Base-by-base conservation (phyloP, 2,888 invertebrate species). In the Andricus curvator region DNA sequence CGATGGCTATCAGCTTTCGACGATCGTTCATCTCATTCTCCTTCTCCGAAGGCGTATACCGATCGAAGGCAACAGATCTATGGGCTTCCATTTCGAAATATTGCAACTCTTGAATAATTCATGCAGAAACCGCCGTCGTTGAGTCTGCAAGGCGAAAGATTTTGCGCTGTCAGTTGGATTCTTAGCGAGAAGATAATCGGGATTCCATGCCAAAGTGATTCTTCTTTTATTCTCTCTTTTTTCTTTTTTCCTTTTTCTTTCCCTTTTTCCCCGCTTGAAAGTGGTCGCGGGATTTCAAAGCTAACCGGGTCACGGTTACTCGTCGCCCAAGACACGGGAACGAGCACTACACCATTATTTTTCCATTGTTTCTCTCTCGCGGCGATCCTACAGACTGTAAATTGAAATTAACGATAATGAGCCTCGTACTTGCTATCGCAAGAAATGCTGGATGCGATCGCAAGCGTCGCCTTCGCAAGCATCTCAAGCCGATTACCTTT, bases 51-150 rank as follows among this genome's bases (percentile, higher is more conserved):
- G 68, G 68, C 68, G 48, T 68, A 48, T 25, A 22, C 17, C 22
- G 15, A 25, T 44, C 15, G 17, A 44, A 68, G 44, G 22, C 44
- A 25, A 25, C 48, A 41, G 37, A 65, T 67, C 66, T 48, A 17
- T 44, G 44, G 44, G 44, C 44, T 68, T 68, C 78, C 78, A 81
- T 86, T 87, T 87, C 84, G 81, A 86, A 87, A 85, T 83, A 80
- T 84, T 78, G 62, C 66, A 68, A 78, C 62, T 70, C 67, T 74
- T 89, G 88, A 88, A 89, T 89, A 84, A 89, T 89, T 89, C 88
- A 89, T 88, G 84, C 80, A 80, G 82, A 84, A 84, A 81, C 81
- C 83, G 83, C 77, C 83, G 67, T 37, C 37, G 85, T 85, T 84
- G 85, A 85, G 85, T 86, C 88, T 86, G 79, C 84, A 84, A 85